A percentile compares a stretch with the other conserved stretches of the same genome.
phyloP scores from a whole-genome alignment of 92 coral and sea anemone species.

The Porites rus region DNA sequence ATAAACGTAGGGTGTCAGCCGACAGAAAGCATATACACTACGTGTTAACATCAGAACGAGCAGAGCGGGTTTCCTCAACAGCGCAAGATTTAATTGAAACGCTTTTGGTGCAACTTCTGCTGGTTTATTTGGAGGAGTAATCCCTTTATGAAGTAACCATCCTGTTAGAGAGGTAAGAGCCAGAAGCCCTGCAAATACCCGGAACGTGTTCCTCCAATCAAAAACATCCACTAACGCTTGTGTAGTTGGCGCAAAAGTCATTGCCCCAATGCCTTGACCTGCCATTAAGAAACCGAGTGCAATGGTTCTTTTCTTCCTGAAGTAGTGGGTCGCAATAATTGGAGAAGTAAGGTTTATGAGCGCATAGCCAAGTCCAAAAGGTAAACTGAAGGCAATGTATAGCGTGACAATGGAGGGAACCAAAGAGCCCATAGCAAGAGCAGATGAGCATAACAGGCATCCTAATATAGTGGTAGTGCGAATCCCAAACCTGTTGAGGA shows the following conservation, averaged over 20 bases:
- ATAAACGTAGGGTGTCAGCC: conserved; percentile 2
- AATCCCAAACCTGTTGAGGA: conserved; percentile 13
- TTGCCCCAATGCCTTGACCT: conserved; percentile 51
- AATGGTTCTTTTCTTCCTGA: conserved; percentile 37
- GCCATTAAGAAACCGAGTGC: conserved; percentile 56
- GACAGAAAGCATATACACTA: neutral
- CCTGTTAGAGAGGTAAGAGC: neutral
- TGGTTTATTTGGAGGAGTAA: neutral
- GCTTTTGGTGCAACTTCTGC: neutral
- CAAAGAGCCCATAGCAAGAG: conserved; percentile 22
- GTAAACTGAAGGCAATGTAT: conserved; percentile 52
- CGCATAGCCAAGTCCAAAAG: conserved; percentile 46
- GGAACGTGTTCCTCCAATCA: conserved; percentile 57
- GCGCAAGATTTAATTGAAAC: neutral
- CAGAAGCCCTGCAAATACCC: conserved; percentile 51
- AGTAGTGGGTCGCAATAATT: conserved; percentile 20
- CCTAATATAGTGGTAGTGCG: conserved; percentile 7
- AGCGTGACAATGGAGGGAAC: conserved; percentile 11
- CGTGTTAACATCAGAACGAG: neutral
- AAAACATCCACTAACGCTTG: conserved; percentile 40
- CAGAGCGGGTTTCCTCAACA: conserved; percentile 2
- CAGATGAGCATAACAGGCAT: conserved; percentile 1
- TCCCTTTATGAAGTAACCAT: conserved; percentile 7
- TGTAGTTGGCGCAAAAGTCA: conserved; percentile 44
- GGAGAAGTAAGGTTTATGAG: conserved; percentile 25